Evolutionary conservation across 2,888 invertebrate species (phyloP), one percentile per base, ranked within the genome.

Genomic region (Mythimna pallens): DNA sequence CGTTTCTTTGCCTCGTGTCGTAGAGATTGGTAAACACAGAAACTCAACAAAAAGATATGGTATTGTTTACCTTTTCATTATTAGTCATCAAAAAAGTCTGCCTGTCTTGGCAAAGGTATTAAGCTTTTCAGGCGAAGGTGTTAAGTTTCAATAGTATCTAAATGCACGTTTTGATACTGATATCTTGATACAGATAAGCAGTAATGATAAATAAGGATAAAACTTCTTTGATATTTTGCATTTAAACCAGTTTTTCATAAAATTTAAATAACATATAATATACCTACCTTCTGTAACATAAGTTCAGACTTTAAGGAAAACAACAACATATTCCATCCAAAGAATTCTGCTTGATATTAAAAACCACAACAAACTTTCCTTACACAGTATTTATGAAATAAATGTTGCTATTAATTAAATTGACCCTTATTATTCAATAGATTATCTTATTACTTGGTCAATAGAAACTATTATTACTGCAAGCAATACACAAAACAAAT

Each of bases 21-120:
- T 54, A 54, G 5, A 43, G 9, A 47, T 47, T 12, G 54, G 36
- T 30, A 54, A 66, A 73, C 78, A 78, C 78, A 78, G 76, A 78
- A 77, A 77, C 73, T 77, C 62, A 63, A 66, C 66, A 40, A 7
- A 58, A 47, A 17, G n/a, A 2, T 43, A 78, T 12, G 34, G 12
- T 61, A 20, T 65, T 78, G 80, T 77, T 77, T 77, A 77, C 66
- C 22, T 77, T 77, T 54, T 78, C n/a, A 12, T 57, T 2, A 57
- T 36, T 62, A 78, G 43, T 78, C 65, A 62, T 34, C 22, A 12
- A 30, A 20, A 1, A 17, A 25, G 5, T 17, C 36, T 52, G 43
- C 52, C 9, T 62, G 25, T 17, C n/a, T 34, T 62, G n/a, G 17
- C 57, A 34, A 43, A 50, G 36, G 1, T 17, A 30, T 8, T 10